Evolutionary conservation across 2,113 vertebrate genomes (phyloP), one percentile per base, ranked within the genome.

Genomic region (Dromas ardeola): DNA sequence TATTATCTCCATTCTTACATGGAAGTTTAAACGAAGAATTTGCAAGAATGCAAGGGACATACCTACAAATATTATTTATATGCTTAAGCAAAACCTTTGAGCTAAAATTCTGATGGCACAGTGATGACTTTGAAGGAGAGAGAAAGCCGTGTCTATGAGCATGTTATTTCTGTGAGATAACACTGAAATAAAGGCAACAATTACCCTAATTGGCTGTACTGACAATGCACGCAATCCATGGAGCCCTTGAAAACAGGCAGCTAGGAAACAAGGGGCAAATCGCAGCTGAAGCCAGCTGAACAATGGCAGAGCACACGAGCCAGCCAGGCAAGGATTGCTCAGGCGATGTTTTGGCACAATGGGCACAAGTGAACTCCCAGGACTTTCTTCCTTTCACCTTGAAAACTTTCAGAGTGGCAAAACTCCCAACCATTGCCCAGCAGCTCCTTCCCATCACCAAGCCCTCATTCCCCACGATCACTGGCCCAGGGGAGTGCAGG

Each of bases 1-100:
- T 95, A 98, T 98, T 61, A 79, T 43, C 84, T 81, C 80, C 53
- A 94, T 97, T 91, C 40, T 70, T 95, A 97, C 88, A 90, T 52
- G 90, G 94, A 97, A 97, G 87, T 91, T 95, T 97, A 97, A 93
- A 97, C 52, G 91, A 96, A 95, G 87, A 98, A 97, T 97, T 98
- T 98, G 91, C 88, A 97, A 97, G 94, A 97, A 96, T 90, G 73
- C 96, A 97, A 97, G 74, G 96, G 94, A 90, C 94, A 97, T 88
- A 97, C 96, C 93, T 96, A 92, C 96, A 96, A 95, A 89, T 93
- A 95, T 90, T 92, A 93, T 97, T 97, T 96, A 91, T 47, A 49
- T 26, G 61, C 26, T 81, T 63, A 89, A 94, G 77, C 34, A 95
- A 95, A 95, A 53, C 29, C 76, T 95, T 79, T 77, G 84, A 87